phyloP scores from a whole-genome alignment of 2,888 invertebrate genomes.

The Agrochola circellaris region DNA sequence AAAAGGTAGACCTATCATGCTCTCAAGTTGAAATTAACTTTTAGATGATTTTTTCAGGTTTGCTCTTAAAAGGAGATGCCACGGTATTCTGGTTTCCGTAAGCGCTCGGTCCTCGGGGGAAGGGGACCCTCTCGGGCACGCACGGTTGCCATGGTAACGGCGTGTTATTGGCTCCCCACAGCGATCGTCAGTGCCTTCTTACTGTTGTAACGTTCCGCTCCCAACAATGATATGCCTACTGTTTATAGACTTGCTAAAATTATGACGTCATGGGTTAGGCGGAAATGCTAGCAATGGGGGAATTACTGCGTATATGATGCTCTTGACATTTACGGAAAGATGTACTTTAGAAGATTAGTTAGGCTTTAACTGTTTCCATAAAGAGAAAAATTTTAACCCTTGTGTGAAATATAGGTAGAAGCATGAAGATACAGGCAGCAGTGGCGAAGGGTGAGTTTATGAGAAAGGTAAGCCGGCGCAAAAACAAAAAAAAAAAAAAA shows the following conservation, averaged over 20 bases:
- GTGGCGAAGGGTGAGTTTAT: too few relatives aligned
- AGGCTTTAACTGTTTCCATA: slow-evolving; percentile 7
- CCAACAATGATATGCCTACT: slow-evolving; percentile 70
- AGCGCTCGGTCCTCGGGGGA: slow-evolving; percentile 80
- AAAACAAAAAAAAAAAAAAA: too few relatives aligned
- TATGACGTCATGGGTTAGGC: slow-evolving; percentile 69
- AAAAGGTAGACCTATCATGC: slow-evolving; percentile 65
- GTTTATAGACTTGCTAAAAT: slow-evolving; percentile 69
- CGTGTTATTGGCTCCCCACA: slow-evolving; percentile 88
- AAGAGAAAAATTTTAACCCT: background rate
- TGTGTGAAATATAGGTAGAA: too few relatives aligned
- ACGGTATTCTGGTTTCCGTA: slow-evolving; percentile 80
- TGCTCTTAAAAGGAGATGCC: slow-evolving; percentile 77
- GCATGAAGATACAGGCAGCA: background rate
- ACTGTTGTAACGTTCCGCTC: slow-evolving; percentile 67
- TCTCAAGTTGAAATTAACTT: slow-evolving; percentile 34
- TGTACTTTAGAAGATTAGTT: slow-evolving; percentile 47
- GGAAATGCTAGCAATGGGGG: slow-evolving; percentile 51
- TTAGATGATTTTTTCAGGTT: slow-evolving; percentile 65
- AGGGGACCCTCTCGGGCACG: slow-evolving; percentile 81
- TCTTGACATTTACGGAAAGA: slow-evolving; percentile 50
- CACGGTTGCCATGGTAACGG: slow-evolving; percentile 85
- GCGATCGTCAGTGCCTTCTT: slow-evolving; percentile 74
- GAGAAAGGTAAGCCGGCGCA: too few relatives aligned
- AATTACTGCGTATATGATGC: slow-evolving; percentile 45